Base-by-base conservation (phyloP, 1,140 invertebrate species). In the Drosophila arizonae region DNA sequence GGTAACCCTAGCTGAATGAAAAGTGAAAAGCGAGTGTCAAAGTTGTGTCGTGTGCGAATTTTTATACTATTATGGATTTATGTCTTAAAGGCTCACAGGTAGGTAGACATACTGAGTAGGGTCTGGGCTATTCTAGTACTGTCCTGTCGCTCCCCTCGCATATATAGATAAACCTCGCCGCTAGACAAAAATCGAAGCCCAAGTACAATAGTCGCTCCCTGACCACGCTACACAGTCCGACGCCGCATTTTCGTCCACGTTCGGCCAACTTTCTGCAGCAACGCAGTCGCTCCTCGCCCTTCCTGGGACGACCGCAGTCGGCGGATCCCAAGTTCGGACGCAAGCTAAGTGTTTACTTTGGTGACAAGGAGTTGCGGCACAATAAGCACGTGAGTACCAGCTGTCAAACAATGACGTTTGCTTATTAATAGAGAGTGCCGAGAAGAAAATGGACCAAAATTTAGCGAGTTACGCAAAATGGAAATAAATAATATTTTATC, bases 21-120 rank as follows among this genome's bases (percentile, higher is more conserved):
- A 60, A 51, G 41, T 72, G 51, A 70, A 43, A 69, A 63, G 43
- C 50, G 36, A 43, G 10, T 11, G 43, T 24, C 61, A 28, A 15
- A 39, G 26, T 5, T 71, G 81, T 24, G 67, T 36, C 21, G 28
- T 48, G 52, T 60, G 36, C 51, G 63, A 55, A 64, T 50, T 58
- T 46, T 48, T 15, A 43, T 64, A 66, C 64, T 89, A 91, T 85
- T 81, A 91, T 91, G 90, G 90, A 91, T 90, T 85, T 91, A 87
- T 77, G 90, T 89, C 81, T 91, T 17, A 65, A 72, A 63, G 90
- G 90, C 62, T 91, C 90, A 33, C 82, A 86, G 82, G 82, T 86
- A 69, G 15, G 82, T 69, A 6, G 36, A 1, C 39, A 1, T 10
- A 26, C 1, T 13, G 15, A 11, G 36, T 39, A 11, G 36, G 36